Percentiles rank a stretch among this genome's conserved stretches.
These are phyloP conservation scores for Platanista minor DNA, from an alignment of 2,113 vertebrate genomes.

Conservation along the genomic window DNA sequence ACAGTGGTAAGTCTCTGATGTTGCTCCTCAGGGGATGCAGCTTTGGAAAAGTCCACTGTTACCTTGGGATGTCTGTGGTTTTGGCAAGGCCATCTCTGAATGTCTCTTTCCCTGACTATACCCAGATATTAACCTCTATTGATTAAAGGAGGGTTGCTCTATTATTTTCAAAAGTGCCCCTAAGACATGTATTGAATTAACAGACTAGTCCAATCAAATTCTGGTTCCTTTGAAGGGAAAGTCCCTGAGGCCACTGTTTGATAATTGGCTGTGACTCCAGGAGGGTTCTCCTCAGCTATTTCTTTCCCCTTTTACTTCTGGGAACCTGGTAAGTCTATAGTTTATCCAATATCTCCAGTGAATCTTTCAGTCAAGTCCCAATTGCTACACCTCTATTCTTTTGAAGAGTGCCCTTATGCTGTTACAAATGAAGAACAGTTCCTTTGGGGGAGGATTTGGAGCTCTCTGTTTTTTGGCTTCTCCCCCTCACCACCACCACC, in stretches of 20 bases:
- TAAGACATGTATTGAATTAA: not conserved
- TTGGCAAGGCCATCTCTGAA: not conserved
- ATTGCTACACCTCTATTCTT: not conserved
- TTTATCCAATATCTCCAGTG: not conserved
- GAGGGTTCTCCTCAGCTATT: not conserved
- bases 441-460: not conserved
- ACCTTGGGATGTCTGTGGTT: not conserved
- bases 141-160: not conserved
- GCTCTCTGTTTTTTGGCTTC: not conserved
- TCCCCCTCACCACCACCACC: fast-evolving
- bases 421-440: not conserved
- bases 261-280: not conserved
- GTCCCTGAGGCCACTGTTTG: not conserved
- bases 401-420: not conserved
- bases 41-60: not conserved
- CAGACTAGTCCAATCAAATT: not conserved
- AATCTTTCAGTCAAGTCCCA: not conserved
- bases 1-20: not conserved
- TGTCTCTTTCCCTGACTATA: not conserved
- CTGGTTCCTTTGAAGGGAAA: not conserved
- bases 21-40: not conserved
- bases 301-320: not conserved
- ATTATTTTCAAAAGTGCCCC: not conserved
- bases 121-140: not conserved
- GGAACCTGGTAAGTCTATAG: not conserved